Base-by-base conservation (phyloP, 2,113 vertebrate genomes). In the Rana temporaria region DNA sequence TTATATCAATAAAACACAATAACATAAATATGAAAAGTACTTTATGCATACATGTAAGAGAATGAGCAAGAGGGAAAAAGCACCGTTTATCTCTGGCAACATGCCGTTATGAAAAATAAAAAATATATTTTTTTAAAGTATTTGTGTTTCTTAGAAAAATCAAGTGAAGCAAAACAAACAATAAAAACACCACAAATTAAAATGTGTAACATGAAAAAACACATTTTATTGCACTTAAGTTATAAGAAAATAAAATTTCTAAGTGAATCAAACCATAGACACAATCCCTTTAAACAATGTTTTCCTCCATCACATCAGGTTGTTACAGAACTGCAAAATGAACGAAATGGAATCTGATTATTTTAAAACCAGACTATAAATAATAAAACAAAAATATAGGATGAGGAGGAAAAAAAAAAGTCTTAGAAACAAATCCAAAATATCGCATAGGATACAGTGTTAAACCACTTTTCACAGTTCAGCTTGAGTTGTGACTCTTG, bases 201-300 rank as follows among this genome's bases (percentile, higher is more conserved):
- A 69, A 67, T 38, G 90, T 91, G 91, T 97, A 96, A 98, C 97
- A 98, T 97, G 96, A 97, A 98, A 96, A 96, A 98, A 95, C 98
- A 99, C 97, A 97, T 99, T 99, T 99, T 99, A 99, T 99, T 99
- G 98, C 98, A 99, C 98, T 99, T 99, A 99, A 99, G 96, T 99
- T 99, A 98, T 99, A 99, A 98, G 97, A 99, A 99, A 99, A 99
- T 99, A 99, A 99, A 96, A 99, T 98, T 99, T 99, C 97, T 98
- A 99, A 98, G 96, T 98, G 95, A 98, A 98, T 97, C 96, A 98
- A 98, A 98, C 95, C 95, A 98, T 97, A 98, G 94, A 94, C 96
- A 98, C 95, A 98, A 98, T 98, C 97, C 97, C 96, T 98, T 99
- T 98, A 96, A 94, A 98, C 94, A 94, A 96, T 95, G 91, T 96